Evolutionary conservation across 2,888 invertebrate genomes (phyloP).

Genomic region (Aquatica leii): DNA sequence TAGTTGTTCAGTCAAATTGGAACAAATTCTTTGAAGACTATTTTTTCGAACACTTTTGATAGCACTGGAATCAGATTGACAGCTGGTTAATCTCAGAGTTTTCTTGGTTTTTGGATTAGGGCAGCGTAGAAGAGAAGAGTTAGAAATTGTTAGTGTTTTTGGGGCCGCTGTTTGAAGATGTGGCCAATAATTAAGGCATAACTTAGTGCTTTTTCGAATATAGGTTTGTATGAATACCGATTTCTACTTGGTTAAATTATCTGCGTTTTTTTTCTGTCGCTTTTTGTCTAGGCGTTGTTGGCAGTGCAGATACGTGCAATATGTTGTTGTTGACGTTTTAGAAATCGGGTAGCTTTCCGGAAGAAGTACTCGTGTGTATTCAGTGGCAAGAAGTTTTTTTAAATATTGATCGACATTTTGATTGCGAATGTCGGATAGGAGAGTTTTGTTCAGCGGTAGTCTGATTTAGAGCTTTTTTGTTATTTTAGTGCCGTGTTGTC

Average conservation of each 20-base stretch:
- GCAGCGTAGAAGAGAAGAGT: neutral
- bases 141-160: neutral
- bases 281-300: neutral
- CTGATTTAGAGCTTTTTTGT: neutral
- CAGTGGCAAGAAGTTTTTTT: slow-evolving; percentile 4
- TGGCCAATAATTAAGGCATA: neutral
- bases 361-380: slow-evolving; percentile 14
- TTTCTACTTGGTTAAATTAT: neutral
- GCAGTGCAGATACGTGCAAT: too few relatives aligned
- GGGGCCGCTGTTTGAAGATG: neutral
- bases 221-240: neutral
- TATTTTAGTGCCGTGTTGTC: neutral
- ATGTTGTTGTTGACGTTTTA: neutral
- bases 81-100: neutral
- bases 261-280: neutral
- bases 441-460: neutral
- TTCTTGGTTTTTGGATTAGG: neutral
- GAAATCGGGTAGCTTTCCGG: slow-evolving; percentile 18
- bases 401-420: slow-evolving; percentile 16
- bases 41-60: too few relatives aligned
- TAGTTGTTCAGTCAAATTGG: too few relatives aligned
- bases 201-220: neutral
- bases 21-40: too few relatives aligned
- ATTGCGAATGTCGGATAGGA: slow-evolving; percentile 10
- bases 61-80: too few relatives aligned